These are phyloP conservation scores for Acanthiza pusilla DNA, from an alignment of 2,797 vertebrate species.

Conservation along the genomic window DNA sequence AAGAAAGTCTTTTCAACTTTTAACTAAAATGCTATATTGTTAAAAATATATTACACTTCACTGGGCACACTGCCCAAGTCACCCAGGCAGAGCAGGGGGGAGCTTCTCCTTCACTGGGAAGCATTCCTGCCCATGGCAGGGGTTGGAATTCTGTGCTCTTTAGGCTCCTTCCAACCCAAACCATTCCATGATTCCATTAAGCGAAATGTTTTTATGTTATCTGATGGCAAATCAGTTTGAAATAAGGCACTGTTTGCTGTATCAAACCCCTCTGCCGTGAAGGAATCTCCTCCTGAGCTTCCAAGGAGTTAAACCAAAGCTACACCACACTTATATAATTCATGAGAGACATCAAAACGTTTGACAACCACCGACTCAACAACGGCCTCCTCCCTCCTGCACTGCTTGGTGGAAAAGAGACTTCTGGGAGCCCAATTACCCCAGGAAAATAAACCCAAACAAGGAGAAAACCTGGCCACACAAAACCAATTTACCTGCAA, in stretches of 20 bases:
- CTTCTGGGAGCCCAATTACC: not conserved
- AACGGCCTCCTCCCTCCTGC: not conserved
- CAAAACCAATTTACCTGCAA: constrained; percentile 58
- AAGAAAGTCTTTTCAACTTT: not conserved
- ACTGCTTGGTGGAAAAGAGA: not conserved
- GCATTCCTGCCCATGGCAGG: not conserved
- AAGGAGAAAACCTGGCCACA: accelerated
- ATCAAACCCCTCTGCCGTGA: not conserved
- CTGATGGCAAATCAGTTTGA: not conserved
- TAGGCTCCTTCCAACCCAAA: not conserved
- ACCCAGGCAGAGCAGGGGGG: not conserved
- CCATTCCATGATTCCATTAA: too few species aligned
- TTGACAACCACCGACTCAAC: not conserved
- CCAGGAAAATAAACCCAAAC: not conserved
- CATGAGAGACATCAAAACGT: not conserved
- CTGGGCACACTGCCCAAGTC: not conserved
- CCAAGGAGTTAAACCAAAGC: not conserved
- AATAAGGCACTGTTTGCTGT: accelerated
- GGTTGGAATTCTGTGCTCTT: not conserved
- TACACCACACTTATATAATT: accelerated
- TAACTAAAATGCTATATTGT: accelerated
- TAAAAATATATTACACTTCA: not conserved
- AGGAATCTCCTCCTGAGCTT: not conserved
- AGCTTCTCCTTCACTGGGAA: not conserved
- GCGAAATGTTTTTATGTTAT: accelerated